A percentile compares a stretch with the other conserved stretches of the same genome.
These are phyloP conservation scores for Gryllus longicercus DNA, from an alignment of 2,888 invertebrate genomes.

Conservation along the genomic window DNA sequence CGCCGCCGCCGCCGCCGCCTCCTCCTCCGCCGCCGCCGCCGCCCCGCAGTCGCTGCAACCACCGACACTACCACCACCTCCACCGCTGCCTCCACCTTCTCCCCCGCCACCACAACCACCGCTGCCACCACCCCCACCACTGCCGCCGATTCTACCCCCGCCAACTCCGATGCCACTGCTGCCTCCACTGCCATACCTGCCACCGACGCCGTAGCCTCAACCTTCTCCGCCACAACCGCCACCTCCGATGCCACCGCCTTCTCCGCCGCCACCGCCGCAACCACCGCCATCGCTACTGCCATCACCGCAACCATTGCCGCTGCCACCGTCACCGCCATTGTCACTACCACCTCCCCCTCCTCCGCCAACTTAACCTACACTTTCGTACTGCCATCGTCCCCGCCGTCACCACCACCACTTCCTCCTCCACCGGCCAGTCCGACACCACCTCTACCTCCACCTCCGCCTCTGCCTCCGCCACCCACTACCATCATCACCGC, in stretches of 20 bases:
- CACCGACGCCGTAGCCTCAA: neutral
- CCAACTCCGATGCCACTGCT: too few species aligned
- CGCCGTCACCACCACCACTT: neutral
- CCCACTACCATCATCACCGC: too few species aligned
- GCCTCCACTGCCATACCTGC: neutral
- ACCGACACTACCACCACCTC: neutral
- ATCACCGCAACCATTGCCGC: neutral
- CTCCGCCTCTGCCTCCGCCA: too few species aligned
- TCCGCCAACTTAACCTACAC: neutral
- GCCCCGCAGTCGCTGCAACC: too few species aligned
- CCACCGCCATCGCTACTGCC: neutral
- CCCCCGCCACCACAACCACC: too few species aligned
- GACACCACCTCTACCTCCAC: neutral
- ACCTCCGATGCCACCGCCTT: too few species aligned
- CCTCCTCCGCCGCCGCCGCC: neutral
- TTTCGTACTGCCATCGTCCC: neutral
- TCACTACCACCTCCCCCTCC: neutral
- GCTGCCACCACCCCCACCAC: too few species aligned
- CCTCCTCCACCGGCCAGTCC: neutral
- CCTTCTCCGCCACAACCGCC: neutral
- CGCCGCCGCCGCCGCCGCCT: too few species aligned
- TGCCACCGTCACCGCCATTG: neutral
- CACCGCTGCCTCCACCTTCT: too few species aligned
- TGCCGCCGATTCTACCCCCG: too few species aligned
- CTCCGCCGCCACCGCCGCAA: too few species aligned